phyloP scores from a whole-genome alignment of 2,797 vertebrate species.

The Acanthurus leucopareius region DNA sequence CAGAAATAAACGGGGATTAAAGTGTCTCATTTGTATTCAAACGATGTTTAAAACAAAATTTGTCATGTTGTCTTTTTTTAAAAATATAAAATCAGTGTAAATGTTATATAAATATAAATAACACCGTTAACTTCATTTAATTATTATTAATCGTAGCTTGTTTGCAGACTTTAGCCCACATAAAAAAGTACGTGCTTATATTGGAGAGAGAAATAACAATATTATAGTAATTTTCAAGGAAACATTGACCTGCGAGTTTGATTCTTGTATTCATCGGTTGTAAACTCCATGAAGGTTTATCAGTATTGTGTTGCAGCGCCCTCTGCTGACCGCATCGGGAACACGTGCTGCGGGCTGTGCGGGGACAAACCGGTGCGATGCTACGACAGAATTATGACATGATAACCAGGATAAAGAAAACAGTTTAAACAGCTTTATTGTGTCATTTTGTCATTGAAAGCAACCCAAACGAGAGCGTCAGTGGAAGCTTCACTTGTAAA shows the following conservation, averaged over 20 bases:
- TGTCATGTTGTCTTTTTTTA: no score
- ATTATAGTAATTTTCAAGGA: no score
- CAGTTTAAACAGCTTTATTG: background rate
- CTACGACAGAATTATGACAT: background rate
- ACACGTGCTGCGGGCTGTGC: background rate
- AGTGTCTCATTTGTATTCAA: no score
- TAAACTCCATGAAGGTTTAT: background rate
- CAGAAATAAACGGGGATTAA: no score
- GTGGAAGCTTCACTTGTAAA: background rate
- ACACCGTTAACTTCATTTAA: no score
- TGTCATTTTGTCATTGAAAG: background rate
- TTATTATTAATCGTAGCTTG: no score
- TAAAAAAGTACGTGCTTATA: no score
- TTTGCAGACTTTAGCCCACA: no score
- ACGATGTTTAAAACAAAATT: no score
- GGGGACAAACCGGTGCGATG: accelerated
- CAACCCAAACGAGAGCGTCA: background rate
- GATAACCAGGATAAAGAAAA: background rate
- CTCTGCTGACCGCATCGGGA: slow-evolving; percentile 23
- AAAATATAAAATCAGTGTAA: no score
- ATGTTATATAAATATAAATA: no score
- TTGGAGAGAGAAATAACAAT: no score
- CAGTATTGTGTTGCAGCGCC: slow-evolving; percentile 38
- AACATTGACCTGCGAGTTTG: background rate
- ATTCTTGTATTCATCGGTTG: background rate